A percentile compares a stretch with the other conserved stretches of the same genome.
Evolutionary conservation across 2,113 vertebrate species (phyloP).

Genomic region (Nesoenas mayeri): DNA sequence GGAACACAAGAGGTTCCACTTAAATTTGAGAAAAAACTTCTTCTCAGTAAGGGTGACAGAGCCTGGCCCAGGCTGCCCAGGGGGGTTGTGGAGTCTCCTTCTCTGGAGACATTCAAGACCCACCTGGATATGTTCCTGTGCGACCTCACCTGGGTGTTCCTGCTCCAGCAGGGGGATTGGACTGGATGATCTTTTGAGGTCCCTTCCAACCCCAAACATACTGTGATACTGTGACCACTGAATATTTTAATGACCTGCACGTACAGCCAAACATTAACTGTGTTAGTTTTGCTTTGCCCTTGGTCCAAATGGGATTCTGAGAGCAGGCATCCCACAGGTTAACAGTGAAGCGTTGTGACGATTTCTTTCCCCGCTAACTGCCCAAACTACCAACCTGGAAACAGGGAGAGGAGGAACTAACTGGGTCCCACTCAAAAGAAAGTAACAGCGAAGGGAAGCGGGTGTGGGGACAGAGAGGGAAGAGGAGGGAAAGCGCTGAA

Average conservation of each 20-base stretch:
- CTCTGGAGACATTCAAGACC: too few relatives aligned
- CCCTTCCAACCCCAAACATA: too few relatives aligned
- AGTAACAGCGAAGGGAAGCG: background rate
- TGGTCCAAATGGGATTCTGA: background rate
- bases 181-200: too few relatives aligned
- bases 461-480: background rate
- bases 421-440: background rate
- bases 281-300: background rate
- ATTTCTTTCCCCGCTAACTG: background rate
- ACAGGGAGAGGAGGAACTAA: background rate
- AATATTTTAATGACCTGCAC: background rate
- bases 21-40: too few relatives aligned
- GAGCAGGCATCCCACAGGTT: accelerated
- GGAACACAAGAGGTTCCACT: too few relatives aligned
- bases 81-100: too few relatives aligned
- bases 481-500: background rate
- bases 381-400: accelerated
- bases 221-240: too few relatives aligned
- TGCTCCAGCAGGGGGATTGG: too few relatives aligned
- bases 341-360: background rate
- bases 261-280: background rate
- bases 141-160: too few relatives aligned
- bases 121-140: too few relatives aligned
- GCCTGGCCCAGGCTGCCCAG: too few relatives aligned
- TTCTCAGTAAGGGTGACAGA: too few relatives aligned